These are phyloP conservation scores for Pemphigus obesinymphae DNA, from an alignment of 1,140 invertebrate genomes.

Conservation along the genomic window DNA sequence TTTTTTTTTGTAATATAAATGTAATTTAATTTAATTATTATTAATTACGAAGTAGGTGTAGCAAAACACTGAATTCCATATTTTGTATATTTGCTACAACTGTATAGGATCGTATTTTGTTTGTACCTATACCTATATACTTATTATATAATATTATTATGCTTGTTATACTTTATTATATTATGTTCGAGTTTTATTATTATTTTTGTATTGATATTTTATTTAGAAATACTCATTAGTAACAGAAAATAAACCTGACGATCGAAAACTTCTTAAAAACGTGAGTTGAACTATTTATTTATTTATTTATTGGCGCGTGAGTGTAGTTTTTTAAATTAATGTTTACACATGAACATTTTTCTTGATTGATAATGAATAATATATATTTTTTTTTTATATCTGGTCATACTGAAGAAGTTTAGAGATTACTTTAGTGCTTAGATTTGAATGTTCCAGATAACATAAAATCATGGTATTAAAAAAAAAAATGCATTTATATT, in stretches of 20 bases:
- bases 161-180: conserved; percentile 32
- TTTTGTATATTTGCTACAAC: background rate
- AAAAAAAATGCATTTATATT: no score
- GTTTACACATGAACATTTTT: no score
- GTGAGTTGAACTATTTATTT: no score
- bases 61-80: background rate
- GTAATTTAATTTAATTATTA: background rate
- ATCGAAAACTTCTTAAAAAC: conserved; percentile 28
- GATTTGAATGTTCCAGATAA: no score
- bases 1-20: background rate
- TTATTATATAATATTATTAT: background rate
- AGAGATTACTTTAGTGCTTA: no score
- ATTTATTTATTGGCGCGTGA: no score
- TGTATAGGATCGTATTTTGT: conserved; percentile 11
- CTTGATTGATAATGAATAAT: no score
- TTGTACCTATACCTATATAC: conserved; percentile 22
- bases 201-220: conserved; percentile 31
- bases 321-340: no score
- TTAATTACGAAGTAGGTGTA: background rate
- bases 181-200: conserved; percentile 31
- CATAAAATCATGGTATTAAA: no score
- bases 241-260: conserved; percentile 15
- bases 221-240: conserved; percentile 13
- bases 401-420: no score
- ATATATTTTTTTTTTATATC: no score